Evolutionary conservation across 2,113 vertebrate genomes (phyloP).

Genomic region (Dasyornis broadbenti): DNA sequence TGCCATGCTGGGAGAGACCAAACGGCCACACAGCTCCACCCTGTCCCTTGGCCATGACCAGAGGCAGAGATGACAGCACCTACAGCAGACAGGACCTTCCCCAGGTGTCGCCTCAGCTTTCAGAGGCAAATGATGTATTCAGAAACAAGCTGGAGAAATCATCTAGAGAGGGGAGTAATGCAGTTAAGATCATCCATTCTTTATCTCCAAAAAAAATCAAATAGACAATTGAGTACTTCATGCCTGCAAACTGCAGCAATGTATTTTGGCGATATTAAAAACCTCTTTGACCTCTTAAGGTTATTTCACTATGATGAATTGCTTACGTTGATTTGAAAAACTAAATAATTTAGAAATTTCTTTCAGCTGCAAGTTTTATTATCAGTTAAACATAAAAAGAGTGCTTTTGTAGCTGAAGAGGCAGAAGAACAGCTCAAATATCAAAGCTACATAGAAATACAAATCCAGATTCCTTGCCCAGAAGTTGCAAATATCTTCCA

Average conservation of each 20-base stretch:
- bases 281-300: not conserved
- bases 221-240: not conserved
- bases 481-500: not conserved
- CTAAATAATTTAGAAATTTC: not conserved
- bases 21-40: accelerated
- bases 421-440: not conserved
- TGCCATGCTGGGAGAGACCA: not conserved
- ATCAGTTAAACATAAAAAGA: not conserved
- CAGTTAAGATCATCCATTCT: not conserved
- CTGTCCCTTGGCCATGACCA: not conserved
- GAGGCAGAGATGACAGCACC: not conserved
- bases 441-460: not conserved
- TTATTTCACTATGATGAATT: not conserved
- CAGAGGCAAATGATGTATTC: not conserved
- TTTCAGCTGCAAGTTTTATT: not conserved
- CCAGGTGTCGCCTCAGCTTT: not conserved
- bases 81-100: not conserved
- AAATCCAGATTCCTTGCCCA: not conserved
- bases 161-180: not conserved
- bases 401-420: not conserved
- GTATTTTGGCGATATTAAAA: not conserved
- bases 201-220: not conserved
- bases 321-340: not conserved
- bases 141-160: not conserved
- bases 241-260: not conserved